Conservation (phyloP, 23 tunicate species). For the Ciona savignyi region DNA sequence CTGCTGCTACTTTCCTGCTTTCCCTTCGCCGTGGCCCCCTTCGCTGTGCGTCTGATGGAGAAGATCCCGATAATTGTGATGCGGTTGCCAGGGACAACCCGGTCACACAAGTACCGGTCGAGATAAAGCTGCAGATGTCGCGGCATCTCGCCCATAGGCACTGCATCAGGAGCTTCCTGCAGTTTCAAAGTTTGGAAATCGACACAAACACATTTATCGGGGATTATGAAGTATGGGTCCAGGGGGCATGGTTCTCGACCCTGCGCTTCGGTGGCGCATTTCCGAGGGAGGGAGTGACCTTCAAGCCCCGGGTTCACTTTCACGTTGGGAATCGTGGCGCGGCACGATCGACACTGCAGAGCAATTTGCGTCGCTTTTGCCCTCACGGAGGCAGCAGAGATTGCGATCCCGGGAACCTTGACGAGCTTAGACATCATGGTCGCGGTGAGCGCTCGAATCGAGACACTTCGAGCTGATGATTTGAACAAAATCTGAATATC, state of each 20-base stretch:
- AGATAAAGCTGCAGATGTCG: conserved; percentile 90
- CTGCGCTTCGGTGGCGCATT: conserved; percentile 76
- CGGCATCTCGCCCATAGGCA: conserved; percentile 99
- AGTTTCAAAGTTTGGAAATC: conserved; percentile 98
- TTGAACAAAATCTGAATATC: conserved; percentile 80
- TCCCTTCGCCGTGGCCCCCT: conserved; percentile 49
- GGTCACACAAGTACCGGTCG: conserved; percentile 89
- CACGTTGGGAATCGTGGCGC: conserved; percentile 53
- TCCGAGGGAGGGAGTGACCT: conserved; percentile 86
- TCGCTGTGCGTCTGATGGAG: conserved; percentile 64
- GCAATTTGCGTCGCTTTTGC: conserved; percentile 88
- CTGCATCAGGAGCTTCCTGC: conserved; percentile 99
- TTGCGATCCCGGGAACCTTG: conserved; percentile 96
- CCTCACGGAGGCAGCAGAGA: conserved; percentile 82
- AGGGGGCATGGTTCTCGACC: conserved; percentile 96
- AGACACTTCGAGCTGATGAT: conserved; percentile 56
- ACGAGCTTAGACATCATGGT: conserved; percentile 79
- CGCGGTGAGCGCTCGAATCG: conserved; percentile 86
- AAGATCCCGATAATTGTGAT: conserved; percentile 88
- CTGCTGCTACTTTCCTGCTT: conserved; percentile 31
- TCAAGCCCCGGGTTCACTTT: conserved; percentile 86
- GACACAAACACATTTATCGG: conserved; percentile 90
- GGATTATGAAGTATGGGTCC: conserved; percentile 93
- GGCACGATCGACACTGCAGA: conserved; percentile 85
- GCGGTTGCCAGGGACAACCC: conserved; percentile 96